Evolutionary conservation across 2,888 invertebrate species (phyloP), one percentile per base, ranked within the genome.

Genomic region (Vanessa cardui): DNA sequence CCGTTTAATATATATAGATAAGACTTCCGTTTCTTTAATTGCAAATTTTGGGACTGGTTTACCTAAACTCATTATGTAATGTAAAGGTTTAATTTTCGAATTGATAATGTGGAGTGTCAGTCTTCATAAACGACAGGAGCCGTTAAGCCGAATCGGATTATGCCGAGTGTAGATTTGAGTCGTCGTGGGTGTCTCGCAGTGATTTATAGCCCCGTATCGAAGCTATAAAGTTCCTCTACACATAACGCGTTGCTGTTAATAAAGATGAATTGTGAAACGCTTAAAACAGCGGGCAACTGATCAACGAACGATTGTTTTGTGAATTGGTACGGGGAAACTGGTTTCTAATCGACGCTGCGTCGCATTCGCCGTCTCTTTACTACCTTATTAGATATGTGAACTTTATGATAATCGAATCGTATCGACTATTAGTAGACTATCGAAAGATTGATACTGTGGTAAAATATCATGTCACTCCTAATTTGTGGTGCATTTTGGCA

Each of bases 121-220:
- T 78, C 78, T 79, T 80, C 80, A 79, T 77, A 78, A 78, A 74
- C 76, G 83, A 84, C 82, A 79, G 80, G 78, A 83, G 78, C 83
- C 78, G 78, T 76, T 86, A 83, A 83, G 79, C 79, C 78, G 78
- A 75, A 70, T 73, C 76, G 81, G 83, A 83, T 85, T 83, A 83
- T 71, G 78, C 75, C 77, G 71, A 73, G 73, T 73, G 73, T 76
- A 76, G 80, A 72, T 72, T 76, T 77, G 79, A 80, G 76, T 78
- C 79, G 77, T 77, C 88, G 80, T 84, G 90, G 90, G 90, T 90
- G 92, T 90, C 86, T 87, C 80, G 69, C 64, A 56, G 73, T 84
- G 88, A 88, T 88, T 90, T 88, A 89, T 84, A 79, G 79, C 80
- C 73, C 71, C 72, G 73, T 77, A 80, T 70, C 66, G 68, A 49